A percentile compares a stretch with the other conserved stretches of the same genome.
Evolutionary conservation across 2,888 invertebrate species (phyloP).

Genomic region (Hoplodrina blanda): DNA sequence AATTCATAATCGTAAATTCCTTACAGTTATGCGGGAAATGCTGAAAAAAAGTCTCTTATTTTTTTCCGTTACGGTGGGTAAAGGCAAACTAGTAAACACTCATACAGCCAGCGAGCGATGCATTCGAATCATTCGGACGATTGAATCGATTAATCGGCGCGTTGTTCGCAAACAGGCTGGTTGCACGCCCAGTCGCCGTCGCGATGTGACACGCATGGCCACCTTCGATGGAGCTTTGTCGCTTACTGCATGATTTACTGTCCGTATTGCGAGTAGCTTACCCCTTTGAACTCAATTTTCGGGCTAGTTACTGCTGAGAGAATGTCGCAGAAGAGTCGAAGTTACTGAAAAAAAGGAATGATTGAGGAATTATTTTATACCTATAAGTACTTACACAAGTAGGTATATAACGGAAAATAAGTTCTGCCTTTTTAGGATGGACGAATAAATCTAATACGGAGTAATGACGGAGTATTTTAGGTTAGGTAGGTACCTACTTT

Average conservation of each 20-base stretch:
- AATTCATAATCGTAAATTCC: neutral
- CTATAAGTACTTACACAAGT: no score
- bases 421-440: no score
- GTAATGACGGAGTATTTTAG: no score
- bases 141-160: conserved; percentile 81
- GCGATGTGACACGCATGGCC: conserved; percentile 70
- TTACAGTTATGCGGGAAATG: neutral
- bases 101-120: conserved; percentile 64
- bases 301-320: neutral
- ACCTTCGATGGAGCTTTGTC: conserved; percentile 64
- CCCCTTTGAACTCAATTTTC: conserved; percentile 19
- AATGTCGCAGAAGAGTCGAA: neutral
- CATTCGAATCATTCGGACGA: conserved; percentile 80
- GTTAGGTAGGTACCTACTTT: no score
- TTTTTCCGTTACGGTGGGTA: conserved; percentile 1
- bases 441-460: no score
- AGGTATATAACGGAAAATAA: no score
- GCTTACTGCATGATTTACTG: conserved; percentile 52
- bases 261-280: conserved; percentile 26
- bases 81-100: conserved; percentile 30
- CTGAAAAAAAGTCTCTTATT: neutral
- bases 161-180: conserved; percentile 76
- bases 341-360: no score
- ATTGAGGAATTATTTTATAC: no score
- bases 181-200: conserved; percentile 55